Conservation (phyloP, 2,797 vertebrate species). For the Fundulus diaphanus region DNA sequence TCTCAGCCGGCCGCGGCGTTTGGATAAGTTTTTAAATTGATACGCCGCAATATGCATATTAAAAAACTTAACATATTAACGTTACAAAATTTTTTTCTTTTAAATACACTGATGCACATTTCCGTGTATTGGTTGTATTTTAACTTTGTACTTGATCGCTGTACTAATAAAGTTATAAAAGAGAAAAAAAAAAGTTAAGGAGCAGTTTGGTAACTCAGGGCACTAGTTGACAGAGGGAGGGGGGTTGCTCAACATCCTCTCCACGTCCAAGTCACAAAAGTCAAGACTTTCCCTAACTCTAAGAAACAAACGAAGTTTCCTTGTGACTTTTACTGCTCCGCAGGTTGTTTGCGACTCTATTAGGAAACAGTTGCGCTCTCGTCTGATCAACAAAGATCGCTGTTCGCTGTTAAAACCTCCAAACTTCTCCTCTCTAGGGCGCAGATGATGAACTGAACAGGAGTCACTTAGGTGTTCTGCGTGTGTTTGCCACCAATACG, state of each 20-base stretch:
- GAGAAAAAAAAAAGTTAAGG: background rate
- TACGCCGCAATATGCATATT: too few species aligned
- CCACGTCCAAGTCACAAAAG: background rate
- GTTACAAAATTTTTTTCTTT: background rate
- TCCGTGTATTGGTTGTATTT: background rate
- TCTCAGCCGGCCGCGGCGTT: too few species aligned
- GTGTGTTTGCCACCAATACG: background rate
- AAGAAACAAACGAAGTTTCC: too few species aligned
- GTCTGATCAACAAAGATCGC: background rate
- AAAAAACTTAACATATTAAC: background rate
- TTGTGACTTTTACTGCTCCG: background rate
- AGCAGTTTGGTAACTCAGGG: background rate
- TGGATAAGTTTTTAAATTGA: too few species aligned
- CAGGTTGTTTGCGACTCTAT: background rate
- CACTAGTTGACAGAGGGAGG: conserved; percentile 24
- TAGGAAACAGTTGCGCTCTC: background rate
- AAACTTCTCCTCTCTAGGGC: background rate
- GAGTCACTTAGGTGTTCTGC: background rate
- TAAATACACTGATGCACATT: background rate
- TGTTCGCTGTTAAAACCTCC: background rate
- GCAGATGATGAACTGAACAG: background rate
- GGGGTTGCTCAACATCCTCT: conserved; percentile 19
- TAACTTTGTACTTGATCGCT: background rate
- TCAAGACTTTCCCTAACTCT: background rate
- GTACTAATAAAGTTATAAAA: background rate